phyloP scores from a whole-genome alignment of 2,888 invertebrate genomes.

The Merodon equestris region DNA sequence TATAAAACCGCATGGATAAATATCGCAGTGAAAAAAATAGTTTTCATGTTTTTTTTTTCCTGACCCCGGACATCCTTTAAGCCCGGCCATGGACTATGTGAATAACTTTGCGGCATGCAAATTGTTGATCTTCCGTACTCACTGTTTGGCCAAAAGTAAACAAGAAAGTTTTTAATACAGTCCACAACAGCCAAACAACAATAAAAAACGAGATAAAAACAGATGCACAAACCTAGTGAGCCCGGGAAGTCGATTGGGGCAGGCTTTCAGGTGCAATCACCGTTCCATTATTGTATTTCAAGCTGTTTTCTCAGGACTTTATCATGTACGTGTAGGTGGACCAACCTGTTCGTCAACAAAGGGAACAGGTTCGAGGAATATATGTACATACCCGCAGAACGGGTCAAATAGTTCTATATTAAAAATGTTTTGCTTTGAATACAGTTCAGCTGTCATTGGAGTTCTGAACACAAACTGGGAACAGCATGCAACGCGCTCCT shows the following conservation, averaged over 20 bases:
- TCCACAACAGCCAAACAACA: conserved; percentile 50
- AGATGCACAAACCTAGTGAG: not conserved
- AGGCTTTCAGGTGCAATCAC: conserved; percentile 35
- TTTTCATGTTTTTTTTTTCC: not conserved
- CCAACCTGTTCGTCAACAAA: conserved; percentile 7
- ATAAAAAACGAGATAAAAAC: not conserved
- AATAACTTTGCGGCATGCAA: conserved; percentile 61
- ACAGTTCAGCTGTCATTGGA: too few relatives aligned
- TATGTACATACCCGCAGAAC: not conserved
- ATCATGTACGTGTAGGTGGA: not conserved
- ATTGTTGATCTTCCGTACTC: conserved; percentile 50
- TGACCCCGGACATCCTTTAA: conserved; percentile 41
- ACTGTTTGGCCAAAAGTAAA: conserved; percentile 50
- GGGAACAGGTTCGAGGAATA: conserved; percentile 1
- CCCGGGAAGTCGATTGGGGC: conserved; percentile 8
- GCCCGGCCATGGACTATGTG: conserved; percentile 38
- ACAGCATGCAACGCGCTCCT: too few relatives aligned
- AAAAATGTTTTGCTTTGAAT: not conserved
- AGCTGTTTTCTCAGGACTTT: conserved; percentile 12
- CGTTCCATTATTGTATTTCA: conserved; percentile 47
- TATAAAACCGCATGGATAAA: too few relatives aligned
- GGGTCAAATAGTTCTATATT: conserved; percentile 12
- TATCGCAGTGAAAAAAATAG: too few relatives aligned
- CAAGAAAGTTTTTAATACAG: conserved; percentile 62
- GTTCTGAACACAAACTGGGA: too few relatives aligned